A percentile compares a stretch with the other conserved stretches of the same genome.
phyloP scores from a whole-genome alignment of 2,797 vertebrate species.

The Lepus townsendii region DNA sequence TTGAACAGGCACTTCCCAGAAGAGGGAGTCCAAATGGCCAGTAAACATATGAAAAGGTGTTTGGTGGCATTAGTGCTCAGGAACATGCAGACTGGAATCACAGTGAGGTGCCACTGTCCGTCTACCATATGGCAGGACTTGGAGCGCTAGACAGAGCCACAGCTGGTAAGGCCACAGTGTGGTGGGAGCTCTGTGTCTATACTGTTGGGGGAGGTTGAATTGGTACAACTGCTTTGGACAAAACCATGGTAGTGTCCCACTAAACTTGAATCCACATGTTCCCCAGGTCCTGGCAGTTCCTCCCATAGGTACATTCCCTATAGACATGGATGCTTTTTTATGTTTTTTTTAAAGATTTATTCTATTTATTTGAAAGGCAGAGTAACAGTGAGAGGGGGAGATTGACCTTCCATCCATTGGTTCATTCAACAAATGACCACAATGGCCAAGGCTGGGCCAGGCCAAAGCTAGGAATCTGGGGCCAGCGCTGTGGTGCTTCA shows the following conservation, averaged over 20 bases:
- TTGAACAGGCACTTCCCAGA: neutral
- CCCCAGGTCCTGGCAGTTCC: neutral
- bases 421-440: too few species aligned
- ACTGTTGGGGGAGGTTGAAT: neutral
- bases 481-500: too few species aligned
- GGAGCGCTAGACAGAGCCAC: neutral
- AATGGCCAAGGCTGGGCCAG: too few species aligned
- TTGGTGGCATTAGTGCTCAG: neutral
- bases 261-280: neutral
- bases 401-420: too few species aligned
- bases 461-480: too few species aligned
- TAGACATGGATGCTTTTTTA: neutral
- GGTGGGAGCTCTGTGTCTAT: neutral
- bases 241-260: neutral
- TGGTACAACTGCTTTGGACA: neutral
- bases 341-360: too few species aligned
- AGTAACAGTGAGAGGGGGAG: too few species aligned
- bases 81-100: neutral
- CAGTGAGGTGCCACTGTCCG: neutral
- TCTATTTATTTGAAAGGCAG: too few species aligned
- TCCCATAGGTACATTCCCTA: neutral
- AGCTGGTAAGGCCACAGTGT: neutral
- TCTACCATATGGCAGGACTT: neutral
- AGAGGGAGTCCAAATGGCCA: conserved; percentile 25
- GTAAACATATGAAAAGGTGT: neutral